Evolutionary conservation across 2,797 vertebrate species (phyloP).

Genomic region (Mormyrops boulengeri): DNA sequence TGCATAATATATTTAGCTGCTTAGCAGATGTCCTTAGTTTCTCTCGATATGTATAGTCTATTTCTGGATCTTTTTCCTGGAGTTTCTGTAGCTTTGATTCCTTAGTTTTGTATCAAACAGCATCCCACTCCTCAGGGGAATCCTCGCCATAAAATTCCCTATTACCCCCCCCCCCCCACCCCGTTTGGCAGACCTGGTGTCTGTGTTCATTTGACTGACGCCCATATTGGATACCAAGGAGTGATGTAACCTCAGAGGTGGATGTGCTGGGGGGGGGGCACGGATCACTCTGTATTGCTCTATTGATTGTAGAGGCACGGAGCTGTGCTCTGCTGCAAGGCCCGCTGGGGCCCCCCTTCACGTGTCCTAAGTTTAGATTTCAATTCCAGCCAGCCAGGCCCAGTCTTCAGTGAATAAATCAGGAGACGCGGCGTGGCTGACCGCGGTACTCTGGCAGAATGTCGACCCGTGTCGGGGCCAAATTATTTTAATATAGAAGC

Average conservation of each 20-base stretch:
- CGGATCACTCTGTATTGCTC: background rate
- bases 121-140: background rate
- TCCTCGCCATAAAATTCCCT: background rate
- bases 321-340: background rate
- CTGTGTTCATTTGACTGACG: background rate
- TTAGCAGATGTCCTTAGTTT: constrained; percentile 1
- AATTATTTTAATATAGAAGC: background rate
- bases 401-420: background rate
- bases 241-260: background rate
- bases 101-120: background rate
- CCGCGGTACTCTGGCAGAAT: background rate
- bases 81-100: background rate
- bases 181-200: background rate
- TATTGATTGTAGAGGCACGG: constrained; percentile 8
- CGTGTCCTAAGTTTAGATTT: background rate
- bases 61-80: background rate
- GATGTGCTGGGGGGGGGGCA: background rate
- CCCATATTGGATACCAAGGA: background rate
- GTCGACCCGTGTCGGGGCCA: background rate
- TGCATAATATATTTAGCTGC: background rate
- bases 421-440: background rate
- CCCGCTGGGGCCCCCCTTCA: background rate
- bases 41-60: background rate
- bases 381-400: background rate
- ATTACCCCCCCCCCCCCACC: too few relatives aligned